phyloP scores from a whole-genome alignment of 2,113 vertebrate genomes.

The Atlantisia rogersi region DNA sequence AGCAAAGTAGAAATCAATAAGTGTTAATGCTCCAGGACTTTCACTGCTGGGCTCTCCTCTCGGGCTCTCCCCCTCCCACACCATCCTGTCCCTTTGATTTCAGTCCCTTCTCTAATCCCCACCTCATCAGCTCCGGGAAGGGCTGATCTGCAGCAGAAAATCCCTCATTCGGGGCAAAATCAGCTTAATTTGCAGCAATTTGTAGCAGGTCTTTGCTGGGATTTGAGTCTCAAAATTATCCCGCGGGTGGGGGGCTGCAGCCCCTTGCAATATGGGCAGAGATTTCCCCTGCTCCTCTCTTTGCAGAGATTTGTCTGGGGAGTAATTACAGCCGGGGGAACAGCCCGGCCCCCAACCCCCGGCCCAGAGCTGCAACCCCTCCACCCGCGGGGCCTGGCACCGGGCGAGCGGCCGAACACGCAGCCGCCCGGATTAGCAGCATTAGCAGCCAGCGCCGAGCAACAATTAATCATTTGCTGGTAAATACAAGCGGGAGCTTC shows the following conservation, averaged over 20 bases:
- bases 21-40: conserved; percentile 70
- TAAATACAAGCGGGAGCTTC: conserved; percentile 29
- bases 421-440: conserved; percentile 67
- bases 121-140: conserved; percentile 83
- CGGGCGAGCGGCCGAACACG: conserved; percentile 39
- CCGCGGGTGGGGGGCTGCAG: conserved; percentile 48
- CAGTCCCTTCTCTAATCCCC: conserved; percentile 79
- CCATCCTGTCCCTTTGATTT: conserved; percentile 71
- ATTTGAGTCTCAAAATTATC: conserved; percentile 87
- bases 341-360: neutral
- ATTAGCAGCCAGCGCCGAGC: conserved; percentile 45
- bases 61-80: neutral
- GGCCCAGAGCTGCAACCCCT: neutral
- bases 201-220: conserved; percentile 81
- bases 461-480: conserved; percentile 66
- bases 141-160: conserved; percentile 84
- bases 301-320: conserved; percentile 55
- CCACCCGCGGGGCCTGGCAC: conserved; percentile 45
- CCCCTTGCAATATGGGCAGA: conserved; percentile 70
- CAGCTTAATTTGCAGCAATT: conserved; percentile 87
- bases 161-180: conserved; percentile 84
- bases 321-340: conserved; percentile 47
- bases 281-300: conserved; percentile 22
- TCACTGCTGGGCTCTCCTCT: conserved; percentile 62
- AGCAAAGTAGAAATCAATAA: conserved; percentile 74